Evolutionary conservation across 2,888 invertebrate species (phyloP), one percentile per base, ranked within the genome.

Genomic region (Ectemnius lituratus): DNA sequence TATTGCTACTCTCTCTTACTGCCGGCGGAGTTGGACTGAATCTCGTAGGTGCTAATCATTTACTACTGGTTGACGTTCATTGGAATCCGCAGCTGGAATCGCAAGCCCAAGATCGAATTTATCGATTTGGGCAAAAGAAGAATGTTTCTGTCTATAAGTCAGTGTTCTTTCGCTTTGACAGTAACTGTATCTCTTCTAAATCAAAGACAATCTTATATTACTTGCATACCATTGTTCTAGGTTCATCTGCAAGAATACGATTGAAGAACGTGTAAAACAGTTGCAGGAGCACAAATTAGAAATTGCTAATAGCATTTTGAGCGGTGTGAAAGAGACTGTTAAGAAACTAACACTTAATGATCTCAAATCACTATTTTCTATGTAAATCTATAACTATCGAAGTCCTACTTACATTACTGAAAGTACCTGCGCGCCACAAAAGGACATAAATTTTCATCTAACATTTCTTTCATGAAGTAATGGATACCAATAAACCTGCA

Each of bases 1-100:
- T 96, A 73, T 92, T 99, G 91, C 91, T 99, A 57, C 92, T 99
- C 0, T 98, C 98, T 0, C 92, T 99, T 37, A 96, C 96, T 73
- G 98, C 99, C 57, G 99, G 98, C 61, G 99, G 98, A 28, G 98
- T 98, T 16, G 99, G 99, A 23, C 92, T 99, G 14, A 99, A 99
- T 92, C 93, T 99, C 67, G 93, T 96, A 70, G 99, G 98, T 2
- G 99, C 95, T 0, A 98, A 97, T 92, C 97, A 99, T 90, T 93
- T 99, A 61, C 93, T 98, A 45, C 92, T 99, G 46, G 91, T 98
- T 23, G 99, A 99, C 91, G 93, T 97, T 66, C 98, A 99, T 91
- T 99, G 98, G 98, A 99, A 99, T 93, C 99, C 99, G 0, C 98
- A 98, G 87, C 91, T 99, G 60, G 99, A 99, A 91, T 93, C 95